Evolutionary conservation across 2,113 vertebrate species (phyloP).

Genomic region (Mesocricetus auratus): DNA sequence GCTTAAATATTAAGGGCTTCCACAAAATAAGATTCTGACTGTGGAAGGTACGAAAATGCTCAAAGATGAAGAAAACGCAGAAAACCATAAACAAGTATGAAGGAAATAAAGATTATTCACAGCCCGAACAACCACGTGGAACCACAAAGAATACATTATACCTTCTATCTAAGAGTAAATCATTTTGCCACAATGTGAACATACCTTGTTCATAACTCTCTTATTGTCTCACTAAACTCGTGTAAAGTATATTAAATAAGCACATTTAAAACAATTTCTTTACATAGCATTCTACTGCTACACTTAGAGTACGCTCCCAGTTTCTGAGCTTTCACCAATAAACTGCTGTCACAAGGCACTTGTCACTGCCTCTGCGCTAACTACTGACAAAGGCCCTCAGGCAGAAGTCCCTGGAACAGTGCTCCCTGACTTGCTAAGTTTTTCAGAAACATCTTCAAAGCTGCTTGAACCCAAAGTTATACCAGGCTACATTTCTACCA

Average conservation of each 20-base stretch:
- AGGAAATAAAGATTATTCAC: conserved; percentile 15
- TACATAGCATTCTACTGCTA: background rate
- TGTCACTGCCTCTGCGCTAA: background rate
- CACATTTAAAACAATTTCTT: background rate
- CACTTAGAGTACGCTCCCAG: background rate
- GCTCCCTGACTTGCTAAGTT: conserved; percentile 23
- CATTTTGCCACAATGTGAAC: background rate
- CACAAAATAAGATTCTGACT: conserved; percentile 38
- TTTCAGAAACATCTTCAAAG: conserved; percentile 41
- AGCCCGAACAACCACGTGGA: background rate
- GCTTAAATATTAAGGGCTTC: conserved; percentile 32
- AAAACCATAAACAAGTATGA: background rate
- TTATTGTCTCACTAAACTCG: background rate
- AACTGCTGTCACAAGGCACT: background rate
- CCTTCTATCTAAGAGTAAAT: background rate
- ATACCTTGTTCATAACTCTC: background rate
- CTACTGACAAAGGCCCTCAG: background rate
- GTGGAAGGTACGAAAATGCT: background rate
- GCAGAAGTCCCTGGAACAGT: background rate
- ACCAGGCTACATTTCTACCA: conserved; percentile 12
- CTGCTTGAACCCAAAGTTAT: conserved; percentile 37
- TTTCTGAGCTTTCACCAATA: conserved; percentile 41
- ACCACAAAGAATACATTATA: background rate
- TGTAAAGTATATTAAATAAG: background rate
- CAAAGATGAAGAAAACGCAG: conserved; percentile 37